Conservation (phyloP, 2,888 invertebrate genomes). For the Cephus runcator region DNA sequence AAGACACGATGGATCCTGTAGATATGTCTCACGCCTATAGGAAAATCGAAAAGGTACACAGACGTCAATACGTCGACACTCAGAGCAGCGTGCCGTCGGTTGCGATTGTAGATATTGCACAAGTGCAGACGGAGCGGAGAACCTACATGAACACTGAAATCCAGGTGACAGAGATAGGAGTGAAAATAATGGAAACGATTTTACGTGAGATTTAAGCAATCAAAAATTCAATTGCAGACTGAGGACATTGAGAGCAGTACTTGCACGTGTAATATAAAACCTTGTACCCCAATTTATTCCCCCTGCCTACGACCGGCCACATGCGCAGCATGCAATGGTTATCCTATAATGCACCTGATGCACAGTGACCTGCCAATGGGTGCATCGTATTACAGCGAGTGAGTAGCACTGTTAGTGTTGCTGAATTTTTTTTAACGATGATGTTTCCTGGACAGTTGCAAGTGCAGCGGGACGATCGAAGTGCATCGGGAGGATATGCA, state of each 20-base stretch:
- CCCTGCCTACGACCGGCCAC: background rate
- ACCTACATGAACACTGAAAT: conserved; percentile 21
- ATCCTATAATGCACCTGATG: background rate
- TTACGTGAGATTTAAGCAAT: background rate
- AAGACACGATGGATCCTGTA: conserved; percentile 10
- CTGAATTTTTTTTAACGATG: background rate
- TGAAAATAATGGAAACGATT: background rate
- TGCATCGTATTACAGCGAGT: background rate
- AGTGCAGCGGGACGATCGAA: background rate
- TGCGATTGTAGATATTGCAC: conserved; percentile 24
- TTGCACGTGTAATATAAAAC: conserved; percentile 38
- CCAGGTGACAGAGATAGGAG: conserved; percentile 23
- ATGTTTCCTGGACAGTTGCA: background rate
- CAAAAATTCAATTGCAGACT: background rate
- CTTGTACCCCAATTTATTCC: conserved; percentile 3
- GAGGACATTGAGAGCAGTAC: conserved; percentile 45
- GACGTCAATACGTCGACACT: conserved; percentile 40
- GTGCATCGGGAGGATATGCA: background rate
- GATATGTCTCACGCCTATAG: conserved; percentile 16
- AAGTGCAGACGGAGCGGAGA: conserved; percentile 39
- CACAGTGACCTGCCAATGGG: background rate
- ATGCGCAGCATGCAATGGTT: background rate
- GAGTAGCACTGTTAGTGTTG: background rate
- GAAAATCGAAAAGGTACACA: conserved; percentile 31
- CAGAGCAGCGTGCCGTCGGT: conserved; percentile 31